Conservation (phyloP, 2,113 vertebrate species). For the Actenoides lindsayi region DNA sequence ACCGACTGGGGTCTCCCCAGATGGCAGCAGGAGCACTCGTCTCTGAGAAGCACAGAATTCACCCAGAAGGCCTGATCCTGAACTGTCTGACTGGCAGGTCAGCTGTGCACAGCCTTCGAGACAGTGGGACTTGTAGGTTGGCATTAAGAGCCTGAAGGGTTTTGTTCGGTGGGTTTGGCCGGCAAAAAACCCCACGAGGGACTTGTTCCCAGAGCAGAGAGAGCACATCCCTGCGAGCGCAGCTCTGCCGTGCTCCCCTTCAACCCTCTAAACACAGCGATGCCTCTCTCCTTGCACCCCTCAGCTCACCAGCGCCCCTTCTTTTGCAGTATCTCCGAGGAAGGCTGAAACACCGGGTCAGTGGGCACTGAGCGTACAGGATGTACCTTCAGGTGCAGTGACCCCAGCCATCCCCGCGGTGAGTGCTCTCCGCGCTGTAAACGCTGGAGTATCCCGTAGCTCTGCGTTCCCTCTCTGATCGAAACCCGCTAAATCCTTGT, state of each 20-base stretch:
- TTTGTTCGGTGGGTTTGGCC: fast-evolving
- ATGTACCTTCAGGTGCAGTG: fast-evolving
- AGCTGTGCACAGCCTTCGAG: neutral
- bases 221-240: neutral
- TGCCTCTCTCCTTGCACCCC: neutral
- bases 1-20: neutral
- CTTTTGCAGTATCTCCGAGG: neutral
- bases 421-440: too few relatives aligned
- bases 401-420: too few relatives aligned
- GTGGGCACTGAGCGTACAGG: fast-evolving
- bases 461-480: neutral
- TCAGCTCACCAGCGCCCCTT: neutral
- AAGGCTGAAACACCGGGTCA: neutral
- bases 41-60: neutral
- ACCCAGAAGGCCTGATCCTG: neutral
- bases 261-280: neutral
- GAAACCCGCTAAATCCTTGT: neutral
- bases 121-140: neutral
- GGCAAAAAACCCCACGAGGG: neutral
- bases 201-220: fast-evolving
- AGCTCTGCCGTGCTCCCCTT: neutral
- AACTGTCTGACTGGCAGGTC: fast-evolving
- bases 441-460: neutral
- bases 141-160: neutral
- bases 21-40: neutral